A percentile compares a stretch with the other conserved stretches of the same genome.
Conservation (phyloP, 1,140 invertebrate genomes). For the Tenebrio molitor region DNA sequence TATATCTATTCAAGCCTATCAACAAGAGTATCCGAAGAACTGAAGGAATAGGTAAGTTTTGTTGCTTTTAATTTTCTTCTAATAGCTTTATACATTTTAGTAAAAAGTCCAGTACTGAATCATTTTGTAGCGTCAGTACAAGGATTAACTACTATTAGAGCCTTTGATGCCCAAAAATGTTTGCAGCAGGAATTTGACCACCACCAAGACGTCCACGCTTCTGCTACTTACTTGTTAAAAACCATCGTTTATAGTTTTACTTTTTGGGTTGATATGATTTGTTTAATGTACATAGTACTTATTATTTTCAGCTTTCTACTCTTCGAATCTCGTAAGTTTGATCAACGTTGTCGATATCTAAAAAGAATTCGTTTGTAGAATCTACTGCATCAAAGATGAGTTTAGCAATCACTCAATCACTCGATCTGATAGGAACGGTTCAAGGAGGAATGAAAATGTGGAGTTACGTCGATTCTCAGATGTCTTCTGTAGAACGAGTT, state of each 20-base stretch:
- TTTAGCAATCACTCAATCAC: not conserved
- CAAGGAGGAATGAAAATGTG: slow-evolving; percentile 75
- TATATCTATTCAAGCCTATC: too few species aligned
- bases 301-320: slow-evolving; percentile 48
- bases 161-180: slow-evolving; percentile 82
- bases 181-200: slow-evolving; percentile 85
- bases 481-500: slow-evolving; percentile 84
- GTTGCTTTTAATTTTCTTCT: not conserved
- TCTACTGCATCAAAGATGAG: not conserved
- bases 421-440: slow-evolving; percentile 68
- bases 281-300: too few species aligned
- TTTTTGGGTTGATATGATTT: too few species aligned
- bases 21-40: too few species aligned
- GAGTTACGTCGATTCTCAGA: slow-evolving; percentile 78
- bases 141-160: slow-evolving; percentile 88
- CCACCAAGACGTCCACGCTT: slow-evolving; percentile 79
- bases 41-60: too few species aligned
- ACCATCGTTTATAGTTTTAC: too few species aligned
- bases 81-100: slow-evolving; percentile 35
- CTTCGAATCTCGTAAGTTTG: slow-evolving; percentile 42
- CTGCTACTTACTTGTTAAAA: too few species aligned
- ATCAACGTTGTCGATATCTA: not conserved
- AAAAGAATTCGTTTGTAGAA: slow-evolving; percentile 55
- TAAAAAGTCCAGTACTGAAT: slow-evolving; percentile 74
- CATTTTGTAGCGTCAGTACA: slow-evolving; percentile 77